Evolutionary conservation across 2,888 invertebrate genomes (phyloP), one percentile per base, ranked within the genome.

Genomic region (Dermolepida albohirtum): DNA sequence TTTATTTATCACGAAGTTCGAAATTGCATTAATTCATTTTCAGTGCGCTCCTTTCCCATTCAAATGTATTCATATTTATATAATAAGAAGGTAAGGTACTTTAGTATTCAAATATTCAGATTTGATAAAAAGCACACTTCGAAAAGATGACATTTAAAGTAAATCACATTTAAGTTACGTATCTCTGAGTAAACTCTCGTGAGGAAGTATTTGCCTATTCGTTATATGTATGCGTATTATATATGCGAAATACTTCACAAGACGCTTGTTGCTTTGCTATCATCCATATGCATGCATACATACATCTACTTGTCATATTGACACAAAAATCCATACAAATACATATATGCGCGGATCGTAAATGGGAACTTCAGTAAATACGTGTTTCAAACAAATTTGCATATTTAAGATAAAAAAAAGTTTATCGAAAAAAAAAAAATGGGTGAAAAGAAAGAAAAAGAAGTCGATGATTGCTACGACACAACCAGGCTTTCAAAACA

Each of bases 51-150:
- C 34, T 34, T 34, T 34, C 34, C 34, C 6, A 8, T 34, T 34
- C 34, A 34, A 34, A 34, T 34, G 34, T 34, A 34, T 34, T 34
- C 34, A 34, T 34, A 34, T 34, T 34, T 34, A 34, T 34, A 34
- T 34, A 52, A 52, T 52, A 52, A 52, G 22, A 62, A 39, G 43
- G 47, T 34, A 29, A 47, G 47, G 47, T 47, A 5, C 34, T 62
- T 62, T 62, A 29, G 47, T 55, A 62, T 62, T 62, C 47, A 62
- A 43, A 62, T 62, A 62, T 62, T 62, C 34, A 62, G 59, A 62
- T 62, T 62, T 62, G 47, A 62, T 62, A 62, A 62, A 62, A 62
- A 62, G 59, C 59, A 34, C 47, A 49, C 47, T 49, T 47, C 47
- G 47, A 16, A 14, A 49, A 47, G 59, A 62, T 49, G 59, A 50